These are phyloP conservation scores for Cactoblastis cactorum DNA, from an alignment of 2,888 invertebrate genomes.

Conservation along the genomic window DNA sequence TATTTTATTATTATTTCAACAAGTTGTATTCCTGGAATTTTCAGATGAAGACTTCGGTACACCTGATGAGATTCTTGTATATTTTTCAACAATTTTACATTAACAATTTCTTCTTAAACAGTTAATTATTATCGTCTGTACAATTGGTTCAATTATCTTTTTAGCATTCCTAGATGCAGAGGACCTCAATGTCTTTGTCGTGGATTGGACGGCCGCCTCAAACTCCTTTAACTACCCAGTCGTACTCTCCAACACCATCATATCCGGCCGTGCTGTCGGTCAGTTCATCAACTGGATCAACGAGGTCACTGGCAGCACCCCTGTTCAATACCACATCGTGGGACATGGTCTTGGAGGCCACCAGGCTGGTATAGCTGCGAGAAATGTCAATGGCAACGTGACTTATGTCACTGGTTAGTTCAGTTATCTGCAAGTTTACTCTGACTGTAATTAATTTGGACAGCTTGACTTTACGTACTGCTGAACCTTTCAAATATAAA, in stretches of 20 bases:
- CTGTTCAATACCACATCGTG: constrained; percentile 42
- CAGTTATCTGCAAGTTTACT: neutral
- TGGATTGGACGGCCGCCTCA: constrained; percentile 62
- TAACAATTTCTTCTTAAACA: too few relatives aligned
- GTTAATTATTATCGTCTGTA: too few relatives aligned
- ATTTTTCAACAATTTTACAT: too few relatives aligned
- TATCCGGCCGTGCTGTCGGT: constrained; percentile 53
- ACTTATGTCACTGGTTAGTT: constrained; percentile 56
- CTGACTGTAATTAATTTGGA: too few relatives aligned
- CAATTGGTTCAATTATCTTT: constrained; percentile 20
- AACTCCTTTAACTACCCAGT: constrained; percentile 41
- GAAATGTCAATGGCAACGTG: constrained; percentile 36
- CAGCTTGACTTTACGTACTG: too few relatives aligned
- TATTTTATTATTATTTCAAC: too few relatives aligned
- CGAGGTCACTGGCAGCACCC: constrained; percentile 37
- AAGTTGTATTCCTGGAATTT: too few relatives aligned
- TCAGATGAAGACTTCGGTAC: too few relatives aligned
- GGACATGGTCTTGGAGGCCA: constrained; percentile 64
- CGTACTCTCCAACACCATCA: constrained; percentile 53
- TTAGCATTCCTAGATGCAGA: constrained; percentile 47
- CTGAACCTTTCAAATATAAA: too few relatives aligned
- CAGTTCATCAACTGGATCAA: constrained; percentile 56
- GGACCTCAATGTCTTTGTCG: constrained; percentile 59
- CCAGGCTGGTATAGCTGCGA: constrained; percentile 63
- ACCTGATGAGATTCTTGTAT: too few relatives aligned